Evolutionary conservation across 92 coral and sea anemone genomes (phyloP).

Genomic region (Pocillopora grandis): DNA sequence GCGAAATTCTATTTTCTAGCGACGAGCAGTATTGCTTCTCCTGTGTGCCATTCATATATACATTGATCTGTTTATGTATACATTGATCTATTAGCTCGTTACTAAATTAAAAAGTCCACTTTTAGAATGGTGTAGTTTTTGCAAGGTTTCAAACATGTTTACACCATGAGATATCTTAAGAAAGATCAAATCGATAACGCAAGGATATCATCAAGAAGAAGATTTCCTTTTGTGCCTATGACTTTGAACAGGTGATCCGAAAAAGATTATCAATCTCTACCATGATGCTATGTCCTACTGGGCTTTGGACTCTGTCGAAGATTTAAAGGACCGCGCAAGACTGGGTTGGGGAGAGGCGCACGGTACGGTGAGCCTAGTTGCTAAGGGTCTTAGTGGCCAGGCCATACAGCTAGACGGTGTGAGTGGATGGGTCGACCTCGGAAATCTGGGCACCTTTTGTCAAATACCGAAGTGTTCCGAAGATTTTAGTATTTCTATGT

Average conservation of each 20-base stretch:
- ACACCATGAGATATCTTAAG: no score
- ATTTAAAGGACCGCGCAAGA: constrained; percentile 16
- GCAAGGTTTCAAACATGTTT: no score
- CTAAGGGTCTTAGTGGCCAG: constrained; percentile 23
- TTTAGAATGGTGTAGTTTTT: no score
- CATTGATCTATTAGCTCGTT: no score
- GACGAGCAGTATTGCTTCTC: no score
- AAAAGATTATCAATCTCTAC: constrained; percentile 7
- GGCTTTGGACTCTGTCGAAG: constrained; percentile 18
- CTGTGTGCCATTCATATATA: no score
- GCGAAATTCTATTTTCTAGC: no score
- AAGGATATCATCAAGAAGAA: no score
- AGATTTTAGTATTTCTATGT: constrained; percentile 23
- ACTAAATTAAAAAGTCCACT: no score
- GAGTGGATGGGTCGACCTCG: constrained; percentile 26
- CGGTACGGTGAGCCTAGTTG: constrained; percentile 14
- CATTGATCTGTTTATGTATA: no score
- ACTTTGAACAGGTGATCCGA: constrained; percentile 12
- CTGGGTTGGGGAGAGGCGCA: constrained; percentile 24
- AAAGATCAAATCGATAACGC: no score
- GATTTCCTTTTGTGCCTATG: no score
- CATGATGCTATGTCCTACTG: constrained; percentile 9
- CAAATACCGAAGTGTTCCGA: neutral
- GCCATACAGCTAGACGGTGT: constrained; percentile 14
- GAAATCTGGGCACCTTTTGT: neutral